phyloP scores from a whole-genome alignment of 2,113 vertebrate species.

The Abramis brama region DNA sequence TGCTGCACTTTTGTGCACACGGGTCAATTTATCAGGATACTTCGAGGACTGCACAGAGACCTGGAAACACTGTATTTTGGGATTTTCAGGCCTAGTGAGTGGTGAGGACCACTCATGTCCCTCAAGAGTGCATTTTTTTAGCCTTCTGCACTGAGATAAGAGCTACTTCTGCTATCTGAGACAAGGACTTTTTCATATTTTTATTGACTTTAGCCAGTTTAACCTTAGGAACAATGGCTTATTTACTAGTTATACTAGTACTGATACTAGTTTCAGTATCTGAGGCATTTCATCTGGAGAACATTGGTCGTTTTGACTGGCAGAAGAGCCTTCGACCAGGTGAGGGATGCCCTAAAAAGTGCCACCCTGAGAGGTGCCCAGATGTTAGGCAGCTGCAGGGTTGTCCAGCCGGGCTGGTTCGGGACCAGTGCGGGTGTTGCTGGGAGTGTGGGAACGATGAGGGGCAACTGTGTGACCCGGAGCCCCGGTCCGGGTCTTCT shows the following conservation, averaged over 20 bases:
- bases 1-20: slow-evolving; percentile 15
- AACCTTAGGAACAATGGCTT: slow-evolving; percentile 3
- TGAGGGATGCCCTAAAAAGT: slow-evolving; percentile 51
- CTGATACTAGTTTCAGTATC: slow-evolving; percentile 47
- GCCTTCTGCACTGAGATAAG: slow-evolving; percentile 32
- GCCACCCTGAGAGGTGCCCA: slow-evolving; percentile 59
- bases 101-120: slow-evolving; percentile 45
- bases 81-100: slow-evolving; percentile 37
- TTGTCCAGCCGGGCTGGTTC: slow-evolving; percentile 57
- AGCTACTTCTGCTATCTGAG: slow-evolving; percentile 32
- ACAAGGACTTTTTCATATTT: background rate
- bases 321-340: slow-evolving; percentile 26
- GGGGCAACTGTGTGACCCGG: slow-evolving; percentile 65
- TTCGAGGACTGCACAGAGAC: background rate
- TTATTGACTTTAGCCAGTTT: background rate
- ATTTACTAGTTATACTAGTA: background rate
- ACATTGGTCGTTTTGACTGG: slow-evolving; percentile 54
- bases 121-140: slow-evolving; percentile 25
- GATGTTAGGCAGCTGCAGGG: slow-evolving; percentile 41
- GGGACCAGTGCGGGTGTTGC: slow-evolving; percentile 65
- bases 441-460: slow-evolving; percentile 68
- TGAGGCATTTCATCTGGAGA: slow-evolving; percentile 41
- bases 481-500: slow-evolving; percentile 27
- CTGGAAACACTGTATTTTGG: slow-evolving; percentile 34
- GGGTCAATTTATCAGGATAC: slow-evolving; percentile 13